A percentile compares a stretch with the other conserved stretches of the same genome.
These are phyloP conservation scores for Aurelia sp. DNA, from an alignment of 30 jellyfish, hydroid and myxozoan species.

Conservation along the genomic window DNA sequence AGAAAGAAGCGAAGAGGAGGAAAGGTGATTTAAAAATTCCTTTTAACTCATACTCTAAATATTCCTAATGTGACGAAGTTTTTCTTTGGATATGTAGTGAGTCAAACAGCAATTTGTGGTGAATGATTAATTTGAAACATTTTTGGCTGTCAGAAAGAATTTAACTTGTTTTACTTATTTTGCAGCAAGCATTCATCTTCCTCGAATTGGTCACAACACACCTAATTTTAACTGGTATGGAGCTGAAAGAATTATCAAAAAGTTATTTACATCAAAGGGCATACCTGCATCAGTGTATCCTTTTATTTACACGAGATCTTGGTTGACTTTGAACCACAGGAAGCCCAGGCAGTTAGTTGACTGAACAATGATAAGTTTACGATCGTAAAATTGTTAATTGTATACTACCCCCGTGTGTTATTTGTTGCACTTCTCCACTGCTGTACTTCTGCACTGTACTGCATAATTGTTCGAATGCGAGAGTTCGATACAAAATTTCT, in stretches of 20 bases:
- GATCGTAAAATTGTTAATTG: no score
- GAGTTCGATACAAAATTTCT: no score
- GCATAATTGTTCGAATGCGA: no score
- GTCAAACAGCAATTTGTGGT: no score
- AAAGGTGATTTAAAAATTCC: slow-evolving; percentile 31
- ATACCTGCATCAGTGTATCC: slow-evolving; percentile 86
- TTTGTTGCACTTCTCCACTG: no score
- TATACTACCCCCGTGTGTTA: no score
- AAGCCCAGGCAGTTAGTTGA: no score
- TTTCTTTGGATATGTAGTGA: background rate
- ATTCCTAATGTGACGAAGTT: background rate
- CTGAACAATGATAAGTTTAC: no score
- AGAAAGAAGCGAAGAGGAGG: slow-evolving; percentile 71
- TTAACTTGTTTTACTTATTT: background rate
- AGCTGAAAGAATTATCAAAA: slow-evolving; percentile 73
- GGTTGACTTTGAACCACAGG: background rate
- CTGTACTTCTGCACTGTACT: no score
- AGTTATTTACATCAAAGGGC: slow-evolving; percentile 65
- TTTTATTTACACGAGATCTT: slow-evolving; percentile 1
- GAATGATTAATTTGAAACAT: no score
- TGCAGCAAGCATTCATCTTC: slow-evolving; percentile 86
- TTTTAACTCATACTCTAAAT: background rate
- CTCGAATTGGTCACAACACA: slow-evolving; percentile 94
- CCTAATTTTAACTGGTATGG: slow-evolving; percentile 96
- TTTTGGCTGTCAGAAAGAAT: no score